phyloP scores from a whole-genome alignment of 2,113 vertebrate genomes.

The Saguinus imperator region DNA sequence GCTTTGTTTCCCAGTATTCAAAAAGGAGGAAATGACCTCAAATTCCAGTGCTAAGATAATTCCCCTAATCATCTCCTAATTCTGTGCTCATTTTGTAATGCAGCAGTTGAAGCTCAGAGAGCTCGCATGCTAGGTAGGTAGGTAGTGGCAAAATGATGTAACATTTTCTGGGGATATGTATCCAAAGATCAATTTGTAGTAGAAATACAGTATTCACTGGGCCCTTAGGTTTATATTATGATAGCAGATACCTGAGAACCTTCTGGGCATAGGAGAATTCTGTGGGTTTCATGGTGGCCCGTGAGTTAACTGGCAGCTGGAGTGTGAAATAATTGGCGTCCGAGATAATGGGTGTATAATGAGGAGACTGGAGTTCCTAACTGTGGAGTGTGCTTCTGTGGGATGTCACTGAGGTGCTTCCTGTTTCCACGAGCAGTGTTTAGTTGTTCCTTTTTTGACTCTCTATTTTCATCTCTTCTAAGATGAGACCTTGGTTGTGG shows the following conservation, averaged over 20 bases:
- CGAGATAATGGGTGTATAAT: fast-evolving
- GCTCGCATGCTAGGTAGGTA: fast-evolving
- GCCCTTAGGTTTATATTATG: fast-evolving
- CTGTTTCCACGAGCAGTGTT: neutral
- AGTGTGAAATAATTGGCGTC: neutral
- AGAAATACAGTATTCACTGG: neutral
- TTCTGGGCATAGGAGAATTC: neutral
- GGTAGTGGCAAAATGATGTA: neutral
- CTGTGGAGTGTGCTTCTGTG: fast-evolving
- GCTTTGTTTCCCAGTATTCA: neutral
- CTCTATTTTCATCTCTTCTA: neutral
- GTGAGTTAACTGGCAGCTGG: neutral
- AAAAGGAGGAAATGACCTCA: neutral
- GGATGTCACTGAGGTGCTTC: neutral
- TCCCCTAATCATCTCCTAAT: neutral
- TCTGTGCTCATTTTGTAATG: neutral
- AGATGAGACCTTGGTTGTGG: neutral
- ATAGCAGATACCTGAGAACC: fast-evolving
- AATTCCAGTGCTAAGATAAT: neutral
- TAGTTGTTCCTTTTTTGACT: neutral
- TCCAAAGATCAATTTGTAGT: neutral
- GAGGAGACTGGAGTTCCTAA: neutral
- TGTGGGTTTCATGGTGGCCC: neutral
- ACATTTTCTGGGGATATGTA: neutral
- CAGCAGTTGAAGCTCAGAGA: neutral